Evolutionary conservation across 2,113 vertebrate genomes (phyloP), one percentile per base, ranked within the genome.

Genomic region (Epinephelus moara): DNA sequence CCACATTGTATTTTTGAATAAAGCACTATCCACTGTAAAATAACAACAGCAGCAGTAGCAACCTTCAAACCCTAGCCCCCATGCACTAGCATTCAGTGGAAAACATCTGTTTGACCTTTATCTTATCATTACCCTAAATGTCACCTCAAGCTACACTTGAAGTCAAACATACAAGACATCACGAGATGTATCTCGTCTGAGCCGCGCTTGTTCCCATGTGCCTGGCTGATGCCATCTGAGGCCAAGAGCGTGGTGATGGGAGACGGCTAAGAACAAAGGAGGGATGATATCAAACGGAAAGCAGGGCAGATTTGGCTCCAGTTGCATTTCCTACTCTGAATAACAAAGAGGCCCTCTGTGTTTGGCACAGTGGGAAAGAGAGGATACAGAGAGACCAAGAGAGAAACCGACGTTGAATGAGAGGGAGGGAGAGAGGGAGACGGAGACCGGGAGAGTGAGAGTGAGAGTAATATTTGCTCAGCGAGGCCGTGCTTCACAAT

Each of bases 291-390:
- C 87, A 91, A 92, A 89, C 87, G 69, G 85, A 88, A 90, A 85
- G 80, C 91, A 52, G 76, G 82, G 76, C 90, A 75, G 75, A 90
- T 91, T 93, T 93, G 92, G 91, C 90, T 92, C 78, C 67, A 30
- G 82, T 93, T 78, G 86, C 80, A 69, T 92, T 94, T 93, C 91
- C 91, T 88, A 87, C 84, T 89, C 87, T 50, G 88, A 91, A 89
- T 93, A 93, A 94, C 92, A 93, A 92, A 91, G 90, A 91, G 79
- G 73, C 73, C 84, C 85, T 92, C 81, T 92, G 90, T 92, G 84
- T 76, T 80, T 70, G 89, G 85, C 90, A 88, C 84, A 84, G 89
- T 89, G 90, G 87, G 88, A 83, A 81, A 82, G 70, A 11, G 64
- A 84, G 78, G 74, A 80, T 77, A 70, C 70, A 67, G 78, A 75